phyloP scores from a whole-genome alignment of 1,140 invertebrate genomes.

The Brachionus angularis region DNA sequence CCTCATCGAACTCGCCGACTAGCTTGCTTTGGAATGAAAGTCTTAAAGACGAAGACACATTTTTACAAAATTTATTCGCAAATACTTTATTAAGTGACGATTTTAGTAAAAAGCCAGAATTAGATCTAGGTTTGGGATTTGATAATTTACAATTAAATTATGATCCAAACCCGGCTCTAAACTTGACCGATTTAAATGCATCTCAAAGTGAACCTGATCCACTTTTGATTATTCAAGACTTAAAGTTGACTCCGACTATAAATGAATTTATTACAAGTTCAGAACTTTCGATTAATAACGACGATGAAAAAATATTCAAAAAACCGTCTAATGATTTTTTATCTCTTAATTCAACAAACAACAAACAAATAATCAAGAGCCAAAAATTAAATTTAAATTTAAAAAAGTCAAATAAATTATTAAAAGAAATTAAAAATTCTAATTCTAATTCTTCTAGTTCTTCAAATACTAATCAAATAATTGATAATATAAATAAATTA shows the following conservation, averaged over 20 bases:
- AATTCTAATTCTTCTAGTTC: too few species aligned
- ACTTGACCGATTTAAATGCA: neutral
- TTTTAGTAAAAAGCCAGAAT: neutral
- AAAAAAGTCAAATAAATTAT: too few species aligned
- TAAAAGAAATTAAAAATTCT: too few species aligned
- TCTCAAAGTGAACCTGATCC: slow-evolving; percentile 3
- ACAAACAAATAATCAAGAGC: too few species aligned
- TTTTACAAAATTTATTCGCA: slow-evolving; percentile 38
- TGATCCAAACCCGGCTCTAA: slow-evolving; percentile 5
- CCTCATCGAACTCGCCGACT: too few species aligned
- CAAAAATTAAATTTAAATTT: too few species aligned
- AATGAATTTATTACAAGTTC: neutral
- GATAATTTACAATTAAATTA: slow-evolving; percentile 40
- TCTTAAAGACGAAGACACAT: slow-evolving; percentile 20
- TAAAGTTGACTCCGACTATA: neutral
- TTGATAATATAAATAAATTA: neutral
- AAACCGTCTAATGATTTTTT: slow-evolving; percentile 23
- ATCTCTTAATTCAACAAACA: neutral
- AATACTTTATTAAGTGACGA: slow-evolving; percentile 15
- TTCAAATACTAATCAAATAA: neutral
- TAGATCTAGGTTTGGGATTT: slow-evolving; percentile 1
- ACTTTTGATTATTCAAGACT: neutral
- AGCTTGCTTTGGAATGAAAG: too few species aligned
- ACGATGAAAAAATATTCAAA: slow-evolving; percentile 15
- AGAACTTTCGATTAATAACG: neutral